Evolutionary conservation across 2,113 vertebrate species (phyloP).

Genomic region (Macrotus californicus): DNA sequence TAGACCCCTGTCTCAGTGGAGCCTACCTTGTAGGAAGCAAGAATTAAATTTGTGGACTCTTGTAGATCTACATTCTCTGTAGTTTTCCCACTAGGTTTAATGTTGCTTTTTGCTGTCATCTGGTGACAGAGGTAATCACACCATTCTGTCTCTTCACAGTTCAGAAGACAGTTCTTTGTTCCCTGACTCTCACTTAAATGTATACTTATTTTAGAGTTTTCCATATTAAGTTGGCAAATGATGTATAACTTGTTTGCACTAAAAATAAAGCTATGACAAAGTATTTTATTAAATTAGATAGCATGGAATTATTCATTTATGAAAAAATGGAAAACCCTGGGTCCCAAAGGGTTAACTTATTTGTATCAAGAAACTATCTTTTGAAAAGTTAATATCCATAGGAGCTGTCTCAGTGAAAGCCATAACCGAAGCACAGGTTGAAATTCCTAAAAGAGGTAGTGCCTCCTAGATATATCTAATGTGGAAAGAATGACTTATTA

Average conservation of each 20-base stretch:
- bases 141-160: neutral
- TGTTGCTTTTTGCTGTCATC: neutral
- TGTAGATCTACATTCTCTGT: neutral
- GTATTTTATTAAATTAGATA: neutral
- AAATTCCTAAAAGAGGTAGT: neutral
- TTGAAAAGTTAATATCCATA: neutral
- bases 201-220: neutral
- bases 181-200: neutral
- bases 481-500: neutral
- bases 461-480: neutral
- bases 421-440: neutral
- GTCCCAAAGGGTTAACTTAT: neutral
- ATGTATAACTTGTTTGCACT: neutral
- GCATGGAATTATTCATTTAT: neutral
- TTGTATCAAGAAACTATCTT: neutral
- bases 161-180: constrained; percentile 24
- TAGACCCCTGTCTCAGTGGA: neutral
- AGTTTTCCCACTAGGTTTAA: neutral
- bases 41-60: constrained; percentile 44
- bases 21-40: neutral
- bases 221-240: neutral
- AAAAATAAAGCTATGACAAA: neutral
- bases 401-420: neutral
- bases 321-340: neutral
- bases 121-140: neutral